phyloP scores from a whole-genome alignment of 1,140 invertebrate species.

The Drosophila sulfurigaster region DNA sequence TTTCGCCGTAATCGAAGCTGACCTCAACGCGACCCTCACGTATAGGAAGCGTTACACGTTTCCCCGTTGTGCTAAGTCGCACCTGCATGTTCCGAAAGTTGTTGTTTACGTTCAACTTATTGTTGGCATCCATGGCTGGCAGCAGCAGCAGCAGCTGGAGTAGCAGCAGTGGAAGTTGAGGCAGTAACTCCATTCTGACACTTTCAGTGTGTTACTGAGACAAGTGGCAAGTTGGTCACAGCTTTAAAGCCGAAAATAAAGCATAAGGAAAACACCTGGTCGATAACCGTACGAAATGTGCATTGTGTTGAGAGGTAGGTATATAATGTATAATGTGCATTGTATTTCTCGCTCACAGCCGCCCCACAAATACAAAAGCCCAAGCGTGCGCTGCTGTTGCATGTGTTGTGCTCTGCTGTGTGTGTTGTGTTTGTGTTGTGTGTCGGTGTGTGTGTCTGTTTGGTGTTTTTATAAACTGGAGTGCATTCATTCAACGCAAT shows the following conservation, averaged over 20 bases:
- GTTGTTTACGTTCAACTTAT: constrained; percentile 51
- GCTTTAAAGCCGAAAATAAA: constrained; percentile 60
- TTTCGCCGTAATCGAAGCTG: constrained; percentile 85
- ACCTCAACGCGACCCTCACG: constrained; percentile 86
- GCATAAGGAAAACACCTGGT: constrained; percentile 48
- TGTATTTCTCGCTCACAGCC: constrained; percentile 63
- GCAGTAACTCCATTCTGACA: constrained; percentile 39
- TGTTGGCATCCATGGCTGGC: constrained; percentile 8
- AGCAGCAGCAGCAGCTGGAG: constrained; percentile 22
- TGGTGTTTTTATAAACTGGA: constrained; percentile 38
- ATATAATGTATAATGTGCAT: constrained; percentile 65
- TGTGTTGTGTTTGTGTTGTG: background rate
- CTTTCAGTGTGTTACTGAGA: constrained; percentile 15
- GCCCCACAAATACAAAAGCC: constrained; percentile 66
- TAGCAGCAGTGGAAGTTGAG: background rate
- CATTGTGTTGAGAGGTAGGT: constrained; percentile 58
- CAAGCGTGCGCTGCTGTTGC: constrained; percentile 11
- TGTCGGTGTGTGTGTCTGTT: constrained; percentile 11
- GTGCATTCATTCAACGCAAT: constrained; percentile 48
- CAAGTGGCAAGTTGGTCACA: background rate
- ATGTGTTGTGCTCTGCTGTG: background rate
- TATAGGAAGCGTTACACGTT: constrained; percentile 1
- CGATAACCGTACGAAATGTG: constrained; percentile 2
- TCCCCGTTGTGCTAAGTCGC: constrained; percentile 47
- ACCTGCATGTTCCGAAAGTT: constrained; percentile 72